These are phyloP conservation scores for Bombus confusus DNA, from an alignment of 1,140 invertebrate species.

Conservation along the genomic window DNA sequence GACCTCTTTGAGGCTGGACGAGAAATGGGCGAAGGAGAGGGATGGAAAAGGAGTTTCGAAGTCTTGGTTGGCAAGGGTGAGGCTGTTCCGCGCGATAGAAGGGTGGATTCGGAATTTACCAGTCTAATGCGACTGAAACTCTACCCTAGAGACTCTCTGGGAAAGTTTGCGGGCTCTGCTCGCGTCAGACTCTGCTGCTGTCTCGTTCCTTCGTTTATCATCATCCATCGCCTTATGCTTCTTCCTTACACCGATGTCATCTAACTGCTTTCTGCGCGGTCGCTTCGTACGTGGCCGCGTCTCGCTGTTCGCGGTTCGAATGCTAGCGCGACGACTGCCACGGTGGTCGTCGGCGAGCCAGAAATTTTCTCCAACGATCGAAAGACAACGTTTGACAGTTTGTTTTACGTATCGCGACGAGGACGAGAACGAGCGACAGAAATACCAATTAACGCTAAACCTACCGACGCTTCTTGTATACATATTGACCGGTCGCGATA, in stretches of 20 bases:
- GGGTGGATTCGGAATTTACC: constrained; percentile 72
- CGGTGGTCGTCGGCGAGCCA: too few relatives aligned
- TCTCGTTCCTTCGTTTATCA: constrained; percentile 56
- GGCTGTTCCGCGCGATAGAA: constrained; percentile 14
- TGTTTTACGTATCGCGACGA: too few relatives aligned
- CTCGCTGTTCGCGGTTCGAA: neutral
- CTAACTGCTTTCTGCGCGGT: neutral
- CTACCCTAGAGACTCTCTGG: constrained; percentile 52
- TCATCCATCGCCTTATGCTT: neutral
- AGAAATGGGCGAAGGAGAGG: constrained; percentile 26
- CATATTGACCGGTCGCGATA: too few relatives aligned
- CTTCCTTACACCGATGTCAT: neutral
- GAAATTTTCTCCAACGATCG: too few relatives aligned
- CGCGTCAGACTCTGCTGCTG: constrained; percentile 53
- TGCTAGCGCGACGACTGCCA: too few relatives aligned
- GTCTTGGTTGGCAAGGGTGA: constrained; percentile 3
- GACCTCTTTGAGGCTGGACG: constrained; percentile 51
- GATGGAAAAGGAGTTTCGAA: constrained; percentile 37
- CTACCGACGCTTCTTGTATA: too few relatives aligned
- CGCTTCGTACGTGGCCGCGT: neutral
- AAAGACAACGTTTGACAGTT: too few relatives aligned
- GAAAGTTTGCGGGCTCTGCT: constrained; percentile 60
- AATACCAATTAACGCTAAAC: too few relatives aligned
- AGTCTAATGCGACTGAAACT: constrained; percentile 74
- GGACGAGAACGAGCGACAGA: too few relatives aligned